A percentile compares a stretch with the other conserved stretches of the same genome.
Conservation (phyloP, 2,888 invertebrate genomes). For the Trileptium ribeirensis region DNA sequence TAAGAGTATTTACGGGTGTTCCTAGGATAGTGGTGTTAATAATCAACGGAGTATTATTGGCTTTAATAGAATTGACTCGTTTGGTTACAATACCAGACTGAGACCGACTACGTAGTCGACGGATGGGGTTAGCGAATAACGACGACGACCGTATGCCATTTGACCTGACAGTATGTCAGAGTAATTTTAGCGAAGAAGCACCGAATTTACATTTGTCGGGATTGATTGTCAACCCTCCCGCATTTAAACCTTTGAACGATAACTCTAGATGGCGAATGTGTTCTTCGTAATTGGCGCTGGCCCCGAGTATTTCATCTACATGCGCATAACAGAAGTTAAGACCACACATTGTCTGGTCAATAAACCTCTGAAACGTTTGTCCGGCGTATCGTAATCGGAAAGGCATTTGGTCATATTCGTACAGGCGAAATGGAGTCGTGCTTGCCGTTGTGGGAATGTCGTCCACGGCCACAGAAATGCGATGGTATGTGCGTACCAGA, state of each 20-base stretch:
- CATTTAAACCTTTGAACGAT: neutral
- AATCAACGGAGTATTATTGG: too few species aligned
- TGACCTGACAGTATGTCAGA: neutral
- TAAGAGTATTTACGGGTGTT: too few species aligned
- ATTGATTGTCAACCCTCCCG: neutral
- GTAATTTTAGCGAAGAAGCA: neutral
- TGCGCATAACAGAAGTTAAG: neutral
- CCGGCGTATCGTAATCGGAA: neutral
- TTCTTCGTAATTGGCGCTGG: neutral
- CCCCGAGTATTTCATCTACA: neutral
- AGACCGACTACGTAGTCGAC: too few species aligned
- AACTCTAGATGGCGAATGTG: neutral
- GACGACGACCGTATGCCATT: neutral
- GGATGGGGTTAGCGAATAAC: too few species aligned
- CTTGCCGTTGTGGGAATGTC: constrained; percentile 1
- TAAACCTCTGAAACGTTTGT: neutral
- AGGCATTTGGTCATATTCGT: constrained; percentile 4
- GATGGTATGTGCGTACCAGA: neutral
- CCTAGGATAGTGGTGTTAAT: too few species aligned
- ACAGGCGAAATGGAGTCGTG: neutral
- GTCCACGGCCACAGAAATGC: neutral
- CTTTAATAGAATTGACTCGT: too few species aligned
- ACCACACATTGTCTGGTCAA: neutral
- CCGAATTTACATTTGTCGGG: neutral
- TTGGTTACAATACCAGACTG: too few species aligned